A percentile compares a stretch with the other conserved stretches of the same genome.
Evolutionary conservation across 37 sponge, comb jelly and placozoan species (phyloP).

Genomic region (Hormiphora californensis): DNA sequence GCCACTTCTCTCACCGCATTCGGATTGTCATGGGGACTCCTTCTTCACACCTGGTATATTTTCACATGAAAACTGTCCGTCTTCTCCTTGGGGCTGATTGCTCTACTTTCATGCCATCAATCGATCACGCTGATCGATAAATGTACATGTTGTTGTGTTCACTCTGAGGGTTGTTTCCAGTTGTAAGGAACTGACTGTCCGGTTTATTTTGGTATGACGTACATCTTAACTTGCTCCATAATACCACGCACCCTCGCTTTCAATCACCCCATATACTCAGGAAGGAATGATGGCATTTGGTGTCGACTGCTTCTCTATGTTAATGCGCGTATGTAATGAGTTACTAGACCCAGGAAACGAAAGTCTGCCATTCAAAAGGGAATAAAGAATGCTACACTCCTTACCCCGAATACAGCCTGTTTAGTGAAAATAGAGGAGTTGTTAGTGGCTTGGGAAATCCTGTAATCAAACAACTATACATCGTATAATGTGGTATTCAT

Average conservation of each 20-base stretch:
- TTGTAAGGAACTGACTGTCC: too few species aligned
- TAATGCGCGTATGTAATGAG: slow-evolving; percentile 81
- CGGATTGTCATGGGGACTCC: too few species aligned
- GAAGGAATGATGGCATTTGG: slow-evolving; percentile 78
- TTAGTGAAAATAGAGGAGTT: slow-evolving; percentile 85
- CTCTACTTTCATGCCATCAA: background rate
- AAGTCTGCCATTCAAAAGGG: slow-evolving; percentile 94
- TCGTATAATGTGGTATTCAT: slow-evolving; percentile 75
- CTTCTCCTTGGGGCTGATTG: too few species aligned
- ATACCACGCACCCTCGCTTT: too few species aligned
- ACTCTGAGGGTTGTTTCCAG: background rate
- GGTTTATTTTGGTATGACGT: too few species aligned
- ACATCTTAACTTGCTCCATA: too few species aligned
- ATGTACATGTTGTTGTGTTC: background rate
- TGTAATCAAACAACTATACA: slow-evolving; percentile 97
- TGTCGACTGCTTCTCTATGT: slow-evolving; percentile 90
- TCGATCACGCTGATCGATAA: background rate
- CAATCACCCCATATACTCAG: too few species aligned
- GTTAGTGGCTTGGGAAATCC: slow-evolving; percentile 75
- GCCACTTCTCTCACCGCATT: background rate
- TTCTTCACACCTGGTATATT: too few species aligned
- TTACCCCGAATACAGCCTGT: slow-evolving; percentile 84
- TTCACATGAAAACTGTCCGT: too few species aligned
- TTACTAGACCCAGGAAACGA: slow-evolving; percentile 73
- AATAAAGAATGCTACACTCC: slow-evolving; percentile 94